phyloP scores from a whole-genome alignment of 2,888 invertebrate species.

The Cylindroiulus punctatus region DNA sequence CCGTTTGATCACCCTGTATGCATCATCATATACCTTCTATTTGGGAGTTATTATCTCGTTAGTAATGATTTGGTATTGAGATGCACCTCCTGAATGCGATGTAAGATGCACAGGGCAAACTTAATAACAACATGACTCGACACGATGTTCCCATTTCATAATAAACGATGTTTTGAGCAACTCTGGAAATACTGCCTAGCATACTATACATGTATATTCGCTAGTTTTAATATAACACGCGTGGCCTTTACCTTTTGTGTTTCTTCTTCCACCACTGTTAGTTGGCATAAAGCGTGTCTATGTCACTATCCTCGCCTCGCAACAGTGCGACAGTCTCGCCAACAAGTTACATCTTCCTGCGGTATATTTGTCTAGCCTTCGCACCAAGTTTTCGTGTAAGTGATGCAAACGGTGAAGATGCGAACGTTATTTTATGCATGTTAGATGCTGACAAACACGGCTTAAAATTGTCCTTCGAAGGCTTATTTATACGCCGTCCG shows the following conservation, averaged over 20 bases:
- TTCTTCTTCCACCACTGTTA: background rate
- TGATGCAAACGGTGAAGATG: background rate
- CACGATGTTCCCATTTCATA: conserved; percentile 3
- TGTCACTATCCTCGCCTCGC: too few relatives aligned
- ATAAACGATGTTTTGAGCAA: background rate
- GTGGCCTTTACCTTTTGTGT: background rate
- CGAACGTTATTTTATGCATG: conserved; percentile 22
- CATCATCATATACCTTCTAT: too few relatives aligned
- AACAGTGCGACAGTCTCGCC: background rate
- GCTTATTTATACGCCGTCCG: background rate
- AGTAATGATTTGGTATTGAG: too few relatives aligned
- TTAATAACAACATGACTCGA: too few relatives aligned
- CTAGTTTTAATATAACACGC: conserved; percentile 13
- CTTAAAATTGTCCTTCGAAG: conserved; percentile 22
- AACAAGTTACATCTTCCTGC: conserved; percentile 34
- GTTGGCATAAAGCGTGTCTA: background rate
- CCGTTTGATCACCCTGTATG: too few relatives aligned
- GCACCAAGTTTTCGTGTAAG: conserved; percentile 17
- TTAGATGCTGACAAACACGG: conserved; percentile 24
- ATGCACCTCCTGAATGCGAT: too few relatives aligned
- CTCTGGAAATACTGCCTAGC: background rate
- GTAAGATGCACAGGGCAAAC: too few relatives aligned
- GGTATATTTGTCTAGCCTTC: conserved; percentile 16
- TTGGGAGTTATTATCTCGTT: too few relatives aligned
- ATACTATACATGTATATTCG: background rate